phyloP scores from a whole-genome alignment of 2,888 invertebrate species.

The Papilio protenor region DNA sequence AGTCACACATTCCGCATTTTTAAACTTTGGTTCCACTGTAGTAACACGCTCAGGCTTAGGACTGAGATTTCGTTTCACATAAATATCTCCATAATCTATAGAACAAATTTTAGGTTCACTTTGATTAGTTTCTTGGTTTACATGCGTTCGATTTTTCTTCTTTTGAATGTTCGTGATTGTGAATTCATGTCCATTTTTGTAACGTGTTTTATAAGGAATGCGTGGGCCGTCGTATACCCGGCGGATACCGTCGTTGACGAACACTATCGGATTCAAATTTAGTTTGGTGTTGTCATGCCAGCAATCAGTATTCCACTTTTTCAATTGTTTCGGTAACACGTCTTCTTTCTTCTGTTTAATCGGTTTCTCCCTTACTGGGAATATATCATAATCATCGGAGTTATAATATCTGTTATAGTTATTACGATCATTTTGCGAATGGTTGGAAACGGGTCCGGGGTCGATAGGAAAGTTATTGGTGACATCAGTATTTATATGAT shows the following conservation, averaged over 20 bases:
- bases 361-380: constrained; percentile 71
- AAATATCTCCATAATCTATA: constrained; percentile 62
- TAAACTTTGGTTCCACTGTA: constrained; percentile 37
- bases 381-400: constrained; percentile 68
- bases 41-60: constrained; percentile 45
- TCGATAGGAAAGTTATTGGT: constrained; percentile 29
- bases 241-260: constrained; percentile 49
- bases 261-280: constrained; percentile 47
- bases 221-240: constrained; percentile 22
- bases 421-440: constrained; percentile 46
- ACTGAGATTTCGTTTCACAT: constrained; percentile 52
- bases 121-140: constrained; percentile 44
- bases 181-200: constrained; percentile 35
- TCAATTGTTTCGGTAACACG: constrained; percentile 52
- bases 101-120: constrained; percentile 57
- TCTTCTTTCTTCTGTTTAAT: constrained; percentile 53
- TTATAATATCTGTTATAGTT: constrained; percentile 62
- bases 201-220: constrained; percentile 29
- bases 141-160: constrained; percentile 42
- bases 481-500: constrained; percentile 41
- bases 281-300: constrained; percentile 57
- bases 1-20: constrained; percentile 59
- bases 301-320: constrained; percentile 49
- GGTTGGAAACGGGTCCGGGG: constrained; percentile 41
- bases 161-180: constrained; percentile 42